phyloP scores from a whole-genome alignment of 1,140 invertebrate species.

The Procambarus virginalis region DNA sequence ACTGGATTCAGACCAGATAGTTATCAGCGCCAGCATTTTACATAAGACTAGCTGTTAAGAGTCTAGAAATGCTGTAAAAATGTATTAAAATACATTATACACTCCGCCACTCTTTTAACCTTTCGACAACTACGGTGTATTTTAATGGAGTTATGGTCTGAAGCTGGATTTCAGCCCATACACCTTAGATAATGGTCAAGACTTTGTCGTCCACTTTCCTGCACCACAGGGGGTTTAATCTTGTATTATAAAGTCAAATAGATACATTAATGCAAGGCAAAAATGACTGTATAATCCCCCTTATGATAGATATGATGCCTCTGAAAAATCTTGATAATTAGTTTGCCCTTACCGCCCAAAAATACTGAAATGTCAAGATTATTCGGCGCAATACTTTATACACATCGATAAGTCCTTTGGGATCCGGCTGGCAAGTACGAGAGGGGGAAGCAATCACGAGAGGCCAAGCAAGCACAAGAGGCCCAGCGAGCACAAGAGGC shows the following conservation, averaged over 20 bases:
- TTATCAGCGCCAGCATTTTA: slow-evolving; percentile 48
- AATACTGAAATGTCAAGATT: background rate
- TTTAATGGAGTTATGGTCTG: background rate
- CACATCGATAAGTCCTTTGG: slow-evolving; percentile 2
- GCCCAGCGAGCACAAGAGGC: background rate
- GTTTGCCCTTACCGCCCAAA: no score
- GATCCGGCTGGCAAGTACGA: background rate
- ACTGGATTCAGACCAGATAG: slow-evolving; percentile 54
- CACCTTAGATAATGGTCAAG: background rate
- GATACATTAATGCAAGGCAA: no score
- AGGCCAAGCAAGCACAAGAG: no score
- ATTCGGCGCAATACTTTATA: slow-evolving; percentile 3
- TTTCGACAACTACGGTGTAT: no score
- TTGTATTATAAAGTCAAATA: background rate
- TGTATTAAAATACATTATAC: slow-evolving; percentile 49
- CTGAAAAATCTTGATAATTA: no score
- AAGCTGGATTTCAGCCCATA: no score
- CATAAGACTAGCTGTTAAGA: slow-evolving; percentile 32
- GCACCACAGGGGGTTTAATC: slow-evolving; percentile 10
- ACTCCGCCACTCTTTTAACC: background rate
- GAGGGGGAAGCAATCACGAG: no score
- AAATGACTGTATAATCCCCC: no score
- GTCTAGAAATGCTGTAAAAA: slow-evolving; percentile 34
- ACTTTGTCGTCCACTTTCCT: slow-evolving; percentile 8
- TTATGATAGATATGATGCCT: no score